phyloP scores from a whole-genome alignment of 1,140 invertebrate species.

The Ruditapes philippinarum region DNA sequence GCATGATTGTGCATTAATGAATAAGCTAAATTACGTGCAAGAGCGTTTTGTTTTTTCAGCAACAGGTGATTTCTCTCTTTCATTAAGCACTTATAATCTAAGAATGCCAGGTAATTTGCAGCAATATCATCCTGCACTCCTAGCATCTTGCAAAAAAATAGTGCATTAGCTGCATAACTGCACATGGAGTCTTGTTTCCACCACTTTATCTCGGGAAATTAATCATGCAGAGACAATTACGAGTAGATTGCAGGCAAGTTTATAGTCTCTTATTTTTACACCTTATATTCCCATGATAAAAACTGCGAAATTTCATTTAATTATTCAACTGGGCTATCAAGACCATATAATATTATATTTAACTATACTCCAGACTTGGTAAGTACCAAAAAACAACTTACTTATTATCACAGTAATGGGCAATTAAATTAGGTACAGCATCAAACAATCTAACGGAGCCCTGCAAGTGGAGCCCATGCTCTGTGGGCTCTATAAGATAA shows the following conservation, averaged over 20 bases:
- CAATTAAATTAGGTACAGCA: slow-evolving; percentile 96
- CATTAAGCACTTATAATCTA: background rate
- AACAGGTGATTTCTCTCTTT: background rate
- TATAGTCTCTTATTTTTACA: too few species aligned
- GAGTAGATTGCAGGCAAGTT: too few species aligned
- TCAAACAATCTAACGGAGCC: slow-evolving; percentile 97
- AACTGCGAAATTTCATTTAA: too few species aligned
- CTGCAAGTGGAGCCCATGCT: slow-evolving; percentile 94
- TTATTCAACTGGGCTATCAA: too few species aligned
- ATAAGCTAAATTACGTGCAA: too few species aligned
- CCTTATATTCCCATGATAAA: too few species aligned
- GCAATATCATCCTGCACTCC: background rate
- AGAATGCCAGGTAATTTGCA: background rate
- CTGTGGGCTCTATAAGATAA: slow-evolving; percentile 96
- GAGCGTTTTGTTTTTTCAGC: too few species aligned
- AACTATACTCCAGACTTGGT: too few species aligned
- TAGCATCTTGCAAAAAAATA: background rate
- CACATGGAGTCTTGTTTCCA: background rate
- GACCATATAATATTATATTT: too few species aligned
- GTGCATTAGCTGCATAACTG: background rate
- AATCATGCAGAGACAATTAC: too few species aligned
- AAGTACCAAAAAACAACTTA: slow-evolving; percentile 87
- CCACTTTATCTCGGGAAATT: background rate
- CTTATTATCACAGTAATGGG: slow-evolving; percentile 97
- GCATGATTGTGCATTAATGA: too few species aligned